phyloP scores from a whole-genome alignment of 2,113 vertebrate species.

The Rhinopithecus roxellana region DNA sequence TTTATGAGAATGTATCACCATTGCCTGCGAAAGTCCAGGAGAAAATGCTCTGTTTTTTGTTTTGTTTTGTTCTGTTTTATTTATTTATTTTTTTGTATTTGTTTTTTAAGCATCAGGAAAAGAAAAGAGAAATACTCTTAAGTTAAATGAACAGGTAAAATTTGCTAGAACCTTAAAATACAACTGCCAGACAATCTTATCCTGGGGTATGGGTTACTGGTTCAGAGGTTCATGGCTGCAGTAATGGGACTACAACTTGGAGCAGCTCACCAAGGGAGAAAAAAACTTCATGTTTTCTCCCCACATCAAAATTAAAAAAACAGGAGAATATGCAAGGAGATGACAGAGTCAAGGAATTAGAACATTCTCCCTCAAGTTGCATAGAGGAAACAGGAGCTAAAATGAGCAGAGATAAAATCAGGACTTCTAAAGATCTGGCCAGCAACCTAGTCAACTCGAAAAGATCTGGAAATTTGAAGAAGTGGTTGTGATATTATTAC shows the following conservation, averaged over 20 bases:
- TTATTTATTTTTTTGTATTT: background rate
- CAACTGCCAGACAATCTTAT: background rate
- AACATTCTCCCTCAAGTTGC: background rate
- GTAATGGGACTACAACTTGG: background rate
- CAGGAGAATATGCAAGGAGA: background rate
- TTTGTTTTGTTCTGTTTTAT: background rate
- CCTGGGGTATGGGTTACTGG: background rate
- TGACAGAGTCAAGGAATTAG: background rate
- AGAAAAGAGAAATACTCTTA: conserved; percentile 12
- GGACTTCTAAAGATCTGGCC: background rate
- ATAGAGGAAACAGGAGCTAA: background rate
- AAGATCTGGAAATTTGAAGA: background rate
- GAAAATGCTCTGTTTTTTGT: background rate
- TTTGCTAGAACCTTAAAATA: background rate
- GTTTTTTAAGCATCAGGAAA: background rate
- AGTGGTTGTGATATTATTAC: background rate
- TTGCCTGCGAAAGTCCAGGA: conserved; percentile 3
- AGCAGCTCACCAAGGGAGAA: background rate
- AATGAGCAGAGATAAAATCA: background rate
- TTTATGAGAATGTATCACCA: conserved; percentile 29
- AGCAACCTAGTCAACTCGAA: background rate
- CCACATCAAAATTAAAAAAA: background rate
- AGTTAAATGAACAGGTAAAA: background rate
- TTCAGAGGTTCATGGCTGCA: background rate
- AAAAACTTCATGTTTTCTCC: background rate